Conservation (phyloP, 2,797 vertebrate genomes). For the Ammospiza maritima region DNA sequence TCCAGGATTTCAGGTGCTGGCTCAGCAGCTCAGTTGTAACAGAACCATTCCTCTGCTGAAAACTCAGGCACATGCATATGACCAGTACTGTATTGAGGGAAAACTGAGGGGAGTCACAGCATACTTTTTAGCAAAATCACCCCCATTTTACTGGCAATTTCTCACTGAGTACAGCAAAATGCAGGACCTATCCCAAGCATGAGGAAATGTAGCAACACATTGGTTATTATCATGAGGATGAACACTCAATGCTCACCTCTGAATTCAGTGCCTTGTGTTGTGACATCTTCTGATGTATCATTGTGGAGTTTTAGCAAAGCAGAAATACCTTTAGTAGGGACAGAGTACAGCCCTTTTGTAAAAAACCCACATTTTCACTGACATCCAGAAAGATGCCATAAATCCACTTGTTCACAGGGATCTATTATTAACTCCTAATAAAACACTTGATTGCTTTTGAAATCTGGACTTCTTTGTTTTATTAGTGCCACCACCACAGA, state of each 20-base stretch:
- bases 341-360: not conserved
- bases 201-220: not conserved
- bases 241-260: not conserved
- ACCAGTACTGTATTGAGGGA: not conserved
- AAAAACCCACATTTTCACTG: not conserved
- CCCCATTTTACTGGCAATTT: not conserved
- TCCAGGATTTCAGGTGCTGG: not conserved
- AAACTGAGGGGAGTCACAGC: not conserved
- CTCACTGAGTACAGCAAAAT: not conserved
- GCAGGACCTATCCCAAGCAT: not conserved
- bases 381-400: not conserved
- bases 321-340: not conserved
- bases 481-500: not conserved
- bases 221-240: not conserved
- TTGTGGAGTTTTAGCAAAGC: not conserved
- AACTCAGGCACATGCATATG: not conserved
- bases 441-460: constrained; percentile 2
- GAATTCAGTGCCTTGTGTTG: not conserved
- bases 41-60: not conserved
- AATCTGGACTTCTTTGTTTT: constrained; percentile 13
- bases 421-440: not conserved
- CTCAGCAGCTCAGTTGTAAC: not conserved
- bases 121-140: not conserved
- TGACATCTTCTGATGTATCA: not conserved
- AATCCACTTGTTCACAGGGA: not conserved